phyloP scores from a whole-genome alignment of 2,113 vertebrate genomes.

The Brevimyrus niger region DNA sequence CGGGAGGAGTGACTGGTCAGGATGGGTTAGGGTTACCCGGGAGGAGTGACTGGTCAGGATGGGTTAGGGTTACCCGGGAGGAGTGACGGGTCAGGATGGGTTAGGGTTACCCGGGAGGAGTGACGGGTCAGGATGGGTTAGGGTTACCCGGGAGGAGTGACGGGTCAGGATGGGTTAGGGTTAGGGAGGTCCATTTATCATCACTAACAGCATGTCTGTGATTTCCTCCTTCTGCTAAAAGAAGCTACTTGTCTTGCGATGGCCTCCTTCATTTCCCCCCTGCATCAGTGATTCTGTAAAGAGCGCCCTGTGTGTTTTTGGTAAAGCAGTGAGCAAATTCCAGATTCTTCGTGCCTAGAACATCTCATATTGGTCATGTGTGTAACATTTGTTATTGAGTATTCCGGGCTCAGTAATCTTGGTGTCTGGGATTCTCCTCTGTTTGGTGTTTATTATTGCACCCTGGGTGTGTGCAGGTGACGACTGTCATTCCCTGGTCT shows the following conservation, averaged over 20 bases:
- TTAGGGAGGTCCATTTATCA: neutral
- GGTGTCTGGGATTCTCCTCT: neutral
- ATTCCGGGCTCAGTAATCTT: neutral
- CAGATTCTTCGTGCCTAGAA: neutral
- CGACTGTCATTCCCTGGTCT: neutral
- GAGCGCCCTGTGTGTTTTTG: neutral
- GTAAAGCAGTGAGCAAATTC: neutral
- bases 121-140: slow-evolving; percentile 49
- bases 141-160: slow-evolving; percentile 44
- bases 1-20: too few species aligned
- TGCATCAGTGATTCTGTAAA: neutral
- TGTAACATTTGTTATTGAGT: neutral
- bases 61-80: slow-evolving; percentile 37
- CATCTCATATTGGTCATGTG: neutral
- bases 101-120: slow-evolving; percentile 34
- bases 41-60: neutral
- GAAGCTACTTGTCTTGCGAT: neutral
- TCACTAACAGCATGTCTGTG: neutral
- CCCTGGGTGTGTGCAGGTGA: neutral
- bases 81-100: slow-evolving; percentile 55
- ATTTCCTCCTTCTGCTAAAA: neutral
- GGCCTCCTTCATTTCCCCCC: neutral
- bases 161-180: slow-evolving; percentile 39
- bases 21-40: too few species aligned
- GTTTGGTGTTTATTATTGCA: too few species aligned